Conservation (phyloP, 92 coral and sea anemone species). For the Phymanthus crucifer region DNA sequence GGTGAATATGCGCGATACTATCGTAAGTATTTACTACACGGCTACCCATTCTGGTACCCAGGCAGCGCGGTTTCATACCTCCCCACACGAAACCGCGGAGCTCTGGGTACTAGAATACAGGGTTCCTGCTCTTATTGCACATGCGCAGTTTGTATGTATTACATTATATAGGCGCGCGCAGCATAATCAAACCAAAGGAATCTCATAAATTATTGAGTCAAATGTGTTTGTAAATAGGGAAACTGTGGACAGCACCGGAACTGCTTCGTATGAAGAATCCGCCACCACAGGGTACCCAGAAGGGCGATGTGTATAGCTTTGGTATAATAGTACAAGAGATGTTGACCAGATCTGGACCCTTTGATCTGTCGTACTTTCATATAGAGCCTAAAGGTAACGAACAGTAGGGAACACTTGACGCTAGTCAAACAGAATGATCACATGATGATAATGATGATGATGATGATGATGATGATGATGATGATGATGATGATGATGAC, state of each 20-base stretch:
- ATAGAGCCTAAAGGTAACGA: constrained; percentile 78
- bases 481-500: too few species aligned
- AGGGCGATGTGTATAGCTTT: constrained; percentile 98
- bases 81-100: too few species aligned
- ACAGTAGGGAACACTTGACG: too few species aligned
- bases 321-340: constrained; percentile 89
- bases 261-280: constrained; percentile 64
- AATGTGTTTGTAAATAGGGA: constrained; percentile 42
- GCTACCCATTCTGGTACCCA: too few species aligned
- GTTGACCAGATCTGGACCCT: constrained; percentile 88
- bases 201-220: background rate
- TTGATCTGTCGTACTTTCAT: constrained; percentile 75
- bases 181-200: too few species aligned
- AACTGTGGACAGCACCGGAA: constrained; percentile 96
- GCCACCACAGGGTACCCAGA: constrained; percentile 77
- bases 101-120: too few species aligned
- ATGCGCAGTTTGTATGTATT: background rate
- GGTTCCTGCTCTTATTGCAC: background rate
- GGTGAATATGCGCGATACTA: constrained; percentile 82
- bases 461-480: too few species aligned
- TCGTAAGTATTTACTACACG: constrained; percentile 51
- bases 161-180: too few species aligned
- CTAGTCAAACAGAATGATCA: background rate
- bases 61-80: too few species aligned
- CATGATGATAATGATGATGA: too few species aligned